A percentile compares a stretch with the other conserved stretches of the same genome.
phyloP scores from a whole-genome alignment of 2,113 vertebrate genomes.

The Morone chrysops region DNA sequence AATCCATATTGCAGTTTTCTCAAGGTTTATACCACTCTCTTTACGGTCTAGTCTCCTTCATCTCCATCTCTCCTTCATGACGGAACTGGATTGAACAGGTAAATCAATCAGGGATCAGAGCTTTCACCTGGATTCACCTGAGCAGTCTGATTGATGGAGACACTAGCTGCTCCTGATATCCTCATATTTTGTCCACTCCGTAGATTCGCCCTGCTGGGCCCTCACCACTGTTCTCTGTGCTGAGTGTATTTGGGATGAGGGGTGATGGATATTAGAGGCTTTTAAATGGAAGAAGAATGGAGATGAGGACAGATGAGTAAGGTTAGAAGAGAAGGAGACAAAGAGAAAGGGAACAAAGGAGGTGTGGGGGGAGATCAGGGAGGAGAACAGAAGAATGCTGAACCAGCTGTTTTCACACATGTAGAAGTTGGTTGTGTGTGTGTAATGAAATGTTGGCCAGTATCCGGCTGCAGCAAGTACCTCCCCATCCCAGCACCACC shows the following conservation, averaged over 20 bases:
- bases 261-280: slow-evolving; percentile 71
- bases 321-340: slow-evolving; percentile 16
- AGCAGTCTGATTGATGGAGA: slow-evolving; percentile 71
- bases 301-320: slow-evolving; percentile 46
- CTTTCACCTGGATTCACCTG: slow-evolving; percentile 70
- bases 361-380: slow-evolving; percentile 6
- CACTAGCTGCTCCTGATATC: slow-evolving; percentile 60
- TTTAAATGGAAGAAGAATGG: slow-evolving; percentile 53
- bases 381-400: slow-evolving; percentile 58
- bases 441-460: slow-evolving; percentile 48
- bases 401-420: slow-evolving; percentile 61
- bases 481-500: slow-evolving; percentile 41
- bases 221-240: slow-evolving; percentile 26
- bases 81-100: slow-evolving; percentile 57
- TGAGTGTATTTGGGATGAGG: slow-evolving; percentile 51
- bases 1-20: slow-evolving; percentile 17
- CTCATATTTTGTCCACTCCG: slow-evolving; percentile 70
- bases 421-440: slow-evolving; percentile 23
- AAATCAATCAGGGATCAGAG: slow-evolving; percentile 72
- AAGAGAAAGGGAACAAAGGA: slow-evolving; percentile 18
- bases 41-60: slow-evolving; percentile 31
- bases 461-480: slow-evolving; percentile 42
- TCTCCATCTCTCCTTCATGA: slow-evolving; percentile 49
- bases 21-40: slow-evolving; percentile 9
- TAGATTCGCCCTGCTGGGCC: slow-evolving; percentile 61